Conservation (phyloP, 2,113 vertebrate genomes). For the Neotragus moschatus region DNA sequence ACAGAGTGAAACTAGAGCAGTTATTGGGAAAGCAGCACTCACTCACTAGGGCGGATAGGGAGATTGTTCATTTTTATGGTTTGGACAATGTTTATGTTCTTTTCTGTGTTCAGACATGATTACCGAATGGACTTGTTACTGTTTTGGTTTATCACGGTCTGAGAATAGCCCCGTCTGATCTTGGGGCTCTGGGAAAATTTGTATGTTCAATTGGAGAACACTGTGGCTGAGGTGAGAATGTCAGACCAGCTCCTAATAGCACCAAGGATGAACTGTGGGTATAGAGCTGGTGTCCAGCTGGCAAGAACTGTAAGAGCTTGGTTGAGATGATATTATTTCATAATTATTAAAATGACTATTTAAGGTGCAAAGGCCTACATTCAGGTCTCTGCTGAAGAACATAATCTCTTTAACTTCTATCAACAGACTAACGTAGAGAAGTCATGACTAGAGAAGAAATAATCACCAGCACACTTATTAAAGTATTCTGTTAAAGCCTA, state of each 20-base stretch:
- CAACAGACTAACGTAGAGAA: background rate
- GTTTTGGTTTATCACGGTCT: background rate
- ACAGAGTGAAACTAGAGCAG: background rate
- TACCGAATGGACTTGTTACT: background rate
- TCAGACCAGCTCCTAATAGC: background rate
- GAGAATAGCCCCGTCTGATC: background rate
- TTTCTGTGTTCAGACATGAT: background rate
- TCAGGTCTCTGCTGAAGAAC: background rate
- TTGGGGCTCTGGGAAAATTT: background rate
- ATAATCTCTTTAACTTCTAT: background rate
- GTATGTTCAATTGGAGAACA: background rate
- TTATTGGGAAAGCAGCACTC: background rate
- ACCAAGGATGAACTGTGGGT: background rate
- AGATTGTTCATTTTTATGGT: background rate
- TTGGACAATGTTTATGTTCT: background rate
- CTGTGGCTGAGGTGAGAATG: background rate
- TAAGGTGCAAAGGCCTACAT: background rate
- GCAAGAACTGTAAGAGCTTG: background rate
- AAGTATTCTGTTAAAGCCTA: background rate
- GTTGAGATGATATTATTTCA: background rate
- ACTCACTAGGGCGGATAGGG: background rate
- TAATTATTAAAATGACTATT: background rate
- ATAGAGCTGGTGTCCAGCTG: background rate
- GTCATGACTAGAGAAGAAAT: background rate
- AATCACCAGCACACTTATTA: background rate